Percentiles rank a stretch among this genome's conserved stretches.
These are phyloP conservation scores for Mesodorylaimus sp. DNA, from an alignment of 2,888 invertebrate genomes.

Conservation along the genomic window DNA sequence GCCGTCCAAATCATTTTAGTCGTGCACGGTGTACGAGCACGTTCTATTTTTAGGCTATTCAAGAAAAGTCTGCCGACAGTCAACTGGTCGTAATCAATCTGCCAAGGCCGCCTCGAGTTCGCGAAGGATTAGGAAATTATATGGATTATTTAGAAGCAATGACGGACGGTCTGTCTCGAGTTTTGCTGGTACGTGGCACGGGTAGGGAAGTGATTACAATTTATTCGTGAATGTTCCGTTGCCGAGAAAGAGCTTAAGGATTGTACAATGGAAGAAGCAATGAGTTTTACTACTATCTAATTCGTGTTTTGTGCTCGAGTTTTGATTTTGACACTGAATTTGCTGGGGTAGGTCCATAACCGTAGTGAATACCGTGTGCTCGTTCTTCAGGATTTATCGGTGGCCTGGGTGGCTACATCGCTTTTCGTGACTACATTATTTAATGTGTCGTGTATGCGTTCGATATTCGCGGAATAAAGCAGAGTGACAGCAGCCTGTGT, in stretches of 20 bases:
- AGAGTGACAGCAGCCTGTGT: too few species aligned
- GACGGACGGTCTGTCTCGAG: conserved; percentile 84
- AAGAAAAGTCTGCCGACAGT: conserved; percentile 44
- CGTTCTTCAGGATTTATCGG: not conserved
- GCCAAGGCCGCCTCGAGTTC: conserved; percentile 69
- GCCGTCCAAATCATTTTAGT: too few species aligned
- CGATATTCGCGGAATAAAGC: too few species aligned
- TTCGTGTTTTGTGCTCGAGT: too few species aligned
- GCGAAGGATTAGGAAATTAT: conserved; percentile 34
- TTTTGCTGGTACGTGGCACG: conserved; percentile 88
- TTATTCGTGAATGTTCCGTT: conserved; percentile 51
- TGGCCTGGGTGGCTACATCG: not conserved
- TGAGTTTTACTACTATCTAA: too few species aligned
- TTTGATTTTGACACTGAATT: too few species aligned
- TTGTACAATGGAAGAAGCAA: too few species aligned
- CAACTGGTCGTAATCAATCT: conserved; percentile 94
- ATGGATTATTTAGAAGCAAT: conserved; percentile 97
- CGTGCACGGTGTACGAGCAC: too few species aligned
- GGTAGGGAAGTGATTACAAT: conserved; percentile 97
- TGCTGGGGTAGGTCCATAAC: too few species aligned
- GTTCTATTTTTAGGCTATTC: conserved; percentile 57
- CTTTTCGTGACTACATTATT: not conserved
- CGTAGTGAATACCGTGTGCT: too few species aligned
- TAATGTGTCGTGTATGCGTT: not conserved
- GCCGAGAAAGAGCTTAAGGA: too few species aligned